Evolutionary conservation across 2,888 invertebrate genomes (phyloP).

Genomic region (Ennomos fuscantarius): DNA sequence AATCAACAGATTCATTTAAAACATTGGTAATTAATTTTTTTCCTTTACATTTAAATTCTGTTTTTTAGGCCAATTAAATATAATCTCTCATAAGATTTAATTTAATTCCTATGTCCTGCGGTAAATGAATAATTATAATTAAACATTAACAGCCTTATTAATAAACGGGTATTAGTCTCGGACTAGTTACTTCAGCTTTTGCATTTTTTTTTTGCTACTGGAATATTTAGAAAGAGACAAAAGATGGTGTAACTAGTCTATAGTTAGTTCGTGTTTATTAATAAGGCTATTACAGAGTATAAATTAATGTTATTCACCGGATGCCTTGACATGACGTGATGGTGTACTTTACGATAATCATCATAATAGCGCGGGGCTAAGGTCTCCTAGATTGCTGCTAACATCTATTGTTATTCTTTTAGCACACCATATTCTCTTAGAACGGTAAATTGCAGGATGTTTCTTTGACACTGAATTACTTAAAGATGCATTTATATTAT

Average conservation of each 20-base stretch:
- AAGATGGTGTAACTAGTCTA: too few species aligned
- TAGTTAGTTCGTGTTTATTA: too few species aligned
- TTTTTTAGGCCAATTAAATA: too few species aligned
- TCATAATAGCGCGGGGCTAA: constrained; percentile 26
- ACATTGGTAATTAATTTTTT: too few species aligned
- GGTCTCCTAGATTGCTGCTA: constrained; percentile 13
- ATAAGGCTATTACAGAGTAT: too few species aligned
- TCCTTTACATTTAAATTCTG: too few species aligned
- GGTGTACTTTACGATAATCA: constrained; percentile 27
- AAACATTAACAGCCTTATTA: constrained; percentile 14
- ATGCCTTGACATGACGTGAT: constrained; percentile 39
- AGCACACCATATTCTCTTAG: constrained; percentile 3
- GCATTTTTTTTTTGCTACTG: too few species aligned
- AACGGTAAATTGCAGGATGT: constrained; percentile 30
- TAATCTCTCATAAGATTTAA: not conserved
- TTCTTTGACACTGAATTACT: constrained; percentile 1
- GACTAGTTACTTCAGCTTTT: too few species aligned
- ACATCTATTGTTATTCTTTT: constrained; percentile 22
- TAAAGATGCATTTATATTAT: constrained; percentile 1
- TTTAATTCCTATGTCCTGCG: not conserved
- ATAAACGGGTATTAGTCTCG: too few species aligned
- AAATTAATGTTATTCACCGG: constrained; percentile 16
- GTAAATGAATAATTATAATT: constrained; percentile 16
- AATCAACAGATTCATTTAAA: too few species aligned
- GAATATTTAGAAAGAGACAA: too few species aligned